Evolutionary conservation across 2,113 vertebrate genomes (phyloP).

Genomic region (Egretta garzetta): DNA sequence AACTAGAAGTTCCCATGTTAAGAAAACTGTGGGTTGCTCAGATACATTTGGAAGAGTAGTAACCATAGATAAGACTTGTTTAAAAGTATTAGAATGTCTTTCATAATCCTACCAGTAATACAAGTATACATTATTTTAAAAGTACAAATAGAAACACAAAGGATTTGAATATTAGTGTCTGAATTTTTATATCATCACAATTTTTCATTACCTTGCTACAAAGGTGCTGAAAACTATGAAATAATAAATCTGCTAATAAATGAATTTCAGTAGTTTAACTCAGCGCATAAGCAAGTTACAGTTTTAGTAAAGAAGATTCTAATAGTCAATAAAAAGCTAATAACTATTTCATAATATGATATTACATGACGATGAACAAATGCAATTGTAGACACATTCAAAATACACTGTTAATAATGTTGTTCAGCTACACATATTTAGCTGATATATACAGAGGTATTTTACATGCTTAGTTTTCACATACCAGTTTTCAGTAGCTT

Average conservation of each 20-base stretch:
- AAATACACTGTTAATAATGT: background rate
- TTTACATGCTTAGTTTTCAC: background rate
- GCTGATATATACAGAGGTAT: background rate
- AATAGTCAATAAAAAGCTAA: background rate
- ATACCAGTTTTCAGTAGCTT: background rate
- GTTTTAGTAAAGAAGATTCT: background rate
- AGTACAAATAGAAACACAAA: background rate
- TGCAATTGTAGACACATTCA: background rate
- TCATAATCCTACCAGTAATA: background rate
- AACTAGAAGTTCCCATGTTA: background rate
- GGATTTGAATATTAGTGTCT: background rate
- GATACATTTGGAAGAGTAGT: background rate
- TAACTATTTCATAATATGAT: background rate
- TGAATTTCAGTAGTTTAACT: background rate
- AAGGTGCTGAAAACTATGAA: background rate
- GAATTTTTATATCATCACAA: background rate
- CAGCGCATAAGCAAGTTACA: accelerated
- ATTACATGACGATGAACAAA: background rate
- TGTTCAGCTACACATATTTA: background rate
- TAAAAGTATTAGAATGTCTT: background rate
- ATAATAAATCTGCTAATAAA: background rate
- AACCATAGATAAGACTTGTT: background rate
- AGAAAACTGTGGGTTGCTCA: background rate
- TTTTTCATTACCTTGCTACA: background rate
- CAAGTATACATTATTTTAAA: background rate